phyloP scores from a whole-genome alignment of 2,888 invertebrate species.

The Eupithecia abbreviata region DNA sequence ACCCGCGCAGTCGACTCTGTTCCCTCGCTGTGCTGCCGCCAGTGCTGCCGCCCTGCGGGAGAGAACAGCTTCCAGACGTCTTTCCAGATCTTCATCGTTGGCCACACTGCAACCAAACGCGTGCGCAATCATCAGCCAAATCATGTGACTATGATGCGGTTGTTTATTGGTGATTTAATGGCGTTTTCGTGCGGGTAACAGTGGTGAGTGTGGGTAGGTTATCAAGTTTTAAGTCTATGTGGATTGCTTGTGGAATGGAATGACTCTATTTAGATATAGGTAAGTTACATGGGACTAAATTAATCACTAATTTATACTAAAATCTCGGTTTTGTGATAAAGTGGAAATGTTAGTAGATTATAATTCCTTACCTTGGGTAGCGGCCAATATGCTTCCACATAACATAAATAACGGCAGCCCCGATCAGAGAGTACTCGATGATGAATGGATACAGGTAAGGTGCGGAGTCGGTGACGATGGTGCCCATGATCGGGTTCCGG shows the following conservation, averaged over 20 bases:
- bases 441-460: slow-evolving; percentile 98
- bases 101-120: slow-evolving; percentile 83
- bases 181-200: slow-evolving; percentile 14
- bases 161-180: neutral
- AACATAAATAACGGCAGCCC: slow-evolving; percentile 96
- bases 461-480: slow-evolving; percentile 95
- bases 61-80: slow-evolving; percentile 93
- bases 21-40: slow-evolving; percentile 91
- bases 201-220: neutral
- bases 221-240: neutral
- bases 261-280: neutral
- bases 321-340: neutral
- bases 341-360: neutral
- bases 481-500: slow-evolving; percentile 95
- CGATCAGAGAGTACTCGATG: slow-evolving; percentile 97
- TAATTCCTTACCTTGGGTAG: slow-evolving; percentile 88
- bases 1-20: slow-evolving; percentile 96
- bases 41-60: slow-evolving; percentile 93
- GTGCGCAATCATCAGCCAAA: slow-evolving; percentile 59
- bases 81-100: slow-evolving; percentile 93
- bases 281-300: neutral
- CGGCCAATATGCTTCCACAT: slow-evolving; percentile 98
- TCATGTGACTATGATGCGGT: slow-evolving; percentile 1
- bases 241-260: neutral
- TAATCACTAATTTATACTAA: neutral